A percentile compares a stretch with the other conserved stretches of the same genome.
Conservation (phyloP, 2,113 vertebrate species). For the Lates calcarifer region DNA sequence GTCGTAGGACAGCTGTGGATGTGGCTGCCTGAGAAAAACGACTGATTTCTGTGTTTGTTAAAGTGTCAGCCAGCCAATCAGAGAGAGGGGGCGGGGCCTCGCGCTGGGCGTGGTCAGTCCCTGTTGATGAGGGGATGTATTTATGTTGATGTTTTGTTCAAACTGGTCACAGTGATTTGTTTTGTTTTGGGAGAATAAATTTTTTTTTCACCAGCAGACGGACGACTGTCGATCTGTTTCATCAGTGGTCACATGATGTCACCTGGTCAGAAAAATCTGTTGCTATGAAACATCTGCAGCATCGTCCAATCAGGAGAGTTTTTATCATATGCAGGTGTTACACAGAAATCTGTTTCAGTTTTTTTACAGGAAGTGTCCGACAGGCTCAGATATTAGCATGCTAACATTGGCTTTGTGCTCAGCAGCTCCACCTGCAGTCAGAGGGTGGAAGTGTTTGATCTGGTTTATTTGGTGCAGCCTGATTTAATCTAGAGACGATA, state of each 20-base stretch:
- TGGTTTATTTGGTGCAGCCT: no score
- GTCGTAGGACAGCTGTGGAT: no score
- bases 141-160: constrained; percentile 38
- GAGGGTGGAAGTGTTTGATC: no score
- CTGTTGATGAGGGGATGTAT: constrained; percentile 45
- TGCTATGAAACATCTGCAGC: no score
- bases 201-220: constrained; percentile 55
- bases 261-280: no score
- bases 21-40: neutral
- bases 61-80: constrained; percentile 4
- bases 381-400: no score
- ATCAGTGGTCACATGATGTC: neutral
- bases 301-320: neutral
- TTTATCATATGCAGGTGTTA: no score
- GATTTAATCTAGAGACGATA: no score
- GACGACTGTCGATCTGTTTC: neutral
- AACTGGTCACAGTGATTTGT: neutral
- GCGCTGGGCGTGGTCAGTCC: constrained; percentile 28
- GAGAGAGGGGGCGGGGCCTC: neutral
- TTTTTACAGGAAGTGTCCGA: no score
- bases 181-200: constrained; percentile 62
- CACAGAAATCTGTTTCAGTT: no score
- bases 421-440: no score
- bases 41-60: neutral
- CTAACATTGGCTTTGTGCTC: no score